Base-by-base conservation (phyloP, 2,797 vertebrate species). In the Trachops cirrhosus region DNA sequence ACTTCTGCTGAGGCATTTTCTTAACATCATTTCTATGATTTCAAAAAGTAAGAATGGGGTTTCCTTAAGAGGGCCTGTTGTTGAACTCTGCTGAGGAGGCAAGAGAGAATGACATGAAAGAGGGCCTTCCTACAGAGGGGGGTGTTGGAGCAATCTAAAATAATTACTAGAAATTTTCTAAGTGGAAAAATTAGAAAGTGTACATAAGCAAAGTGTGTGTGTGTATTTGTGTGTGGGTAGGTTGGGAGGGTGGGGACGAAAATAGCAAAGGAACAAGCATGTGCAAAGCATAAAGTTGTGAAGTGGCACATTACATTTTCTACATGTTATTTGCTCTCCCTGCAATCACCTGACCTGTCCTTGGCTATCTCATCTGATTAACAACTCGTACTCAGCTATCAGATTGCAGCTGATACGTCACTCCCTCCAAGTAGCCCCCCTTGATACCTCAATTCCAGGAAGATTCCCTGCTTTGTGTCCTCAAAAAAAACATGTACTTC, bases 71-170 rank as follows among this genome's bases (percentile, higher is more conserved):
- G 10, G 26, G 19, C 11, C 21, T 37, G 11, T 44, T 54, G 19
- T 3, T 22, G 26, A 46, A 57, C 50, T 32, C 44, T 82, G 77
- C 14, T 24, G 71, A 12, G 46, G 37, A 88, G 24, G 67, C n/a
- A 48, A n/a, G 3, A 19, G 16, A 54, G 2, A 12, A 71, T 21
- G 21, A 0, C 11, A 15, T 14, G 2, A 6, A 9, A 12, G 9
- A 18, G 6, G 37, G 9, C 7, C 59, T 86, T 68, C 46, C 18
- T 24, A 10, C 15, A 62, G 59, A 82, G 24, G 16, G 1, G 1
- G 4, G 18, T 14, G 59, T 62, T 62, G 59, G 26, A 62, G 16
- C 29, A 46, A 34, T n/a, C 11, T 84, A 62, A 48, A 84, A 52
- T 29, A 67, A 68, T 62, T 24, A 82, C 19, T 34, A 82, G 24